Conservation (phyloP, 1,140 invertebrate genomes). For the Lepidurus packardi region DNA sequence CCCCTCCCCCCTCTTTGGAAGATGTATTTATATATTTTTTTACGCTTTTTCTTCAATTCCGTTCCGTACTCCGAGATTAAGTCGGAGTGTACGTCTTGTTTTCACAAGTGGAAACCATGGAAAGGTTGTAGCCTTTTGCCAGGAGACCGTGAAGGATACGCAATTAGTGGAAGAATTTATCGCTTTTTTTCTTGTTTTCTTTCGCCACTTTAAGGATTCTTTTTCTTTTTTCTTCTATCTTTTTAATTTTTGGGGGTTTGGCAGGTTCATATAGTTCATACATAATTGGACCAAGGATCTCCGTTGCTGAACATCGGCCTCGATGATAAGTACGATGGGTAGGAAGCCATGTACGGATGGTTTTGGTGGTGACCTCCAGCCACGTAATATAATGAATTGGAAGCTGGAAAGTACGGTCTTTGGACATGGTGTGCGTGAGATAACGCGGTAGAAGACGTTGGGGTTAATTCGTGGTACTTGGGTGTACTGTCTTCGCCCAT, state of each 20-base stretch:
- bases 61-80: neutral
- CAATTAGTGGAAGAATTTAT: conserved; percentile 20
- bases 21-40: conserved; percentile 8
- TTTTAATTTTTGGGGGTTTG: neutral
- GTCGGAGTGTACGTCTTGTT: neutral
- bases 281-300: conserved; percentile 18
- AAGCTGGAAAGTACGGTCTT: neutral
- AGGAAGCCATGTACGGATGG: conserved; percentile 2
- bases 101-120: conserved; percentile 12
- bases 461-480: conserved; percentile 18
- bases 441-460: neutral
- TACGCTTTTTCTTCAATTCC: neutral
- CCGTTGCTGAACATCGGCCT: conserved; percentile 9
- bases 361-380: conserved; percentile 18
- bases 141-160: conserved; percentile 4
- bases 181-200: conserved; percentile 1
- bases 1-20: neutral
- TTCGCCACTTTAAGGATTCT: neutral
- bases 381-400: neutral
- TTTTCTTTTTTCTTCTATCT: neutral
- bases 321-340: conserved; percentile 5
- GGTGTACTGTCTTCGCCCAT: neutral
- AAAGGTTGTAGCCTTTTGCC: conserved; percentile 18
- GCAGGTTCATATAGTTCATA: neutral
- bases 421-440: neutral